A percentile compares a stretch with the other conserved stretches of the same genome.
These are phyloP conservation scores for Chelonoidis abingdonii DNA, from an alignment of 2,113 vertebrate genomes.

Conservation along the genomic window DNA sequence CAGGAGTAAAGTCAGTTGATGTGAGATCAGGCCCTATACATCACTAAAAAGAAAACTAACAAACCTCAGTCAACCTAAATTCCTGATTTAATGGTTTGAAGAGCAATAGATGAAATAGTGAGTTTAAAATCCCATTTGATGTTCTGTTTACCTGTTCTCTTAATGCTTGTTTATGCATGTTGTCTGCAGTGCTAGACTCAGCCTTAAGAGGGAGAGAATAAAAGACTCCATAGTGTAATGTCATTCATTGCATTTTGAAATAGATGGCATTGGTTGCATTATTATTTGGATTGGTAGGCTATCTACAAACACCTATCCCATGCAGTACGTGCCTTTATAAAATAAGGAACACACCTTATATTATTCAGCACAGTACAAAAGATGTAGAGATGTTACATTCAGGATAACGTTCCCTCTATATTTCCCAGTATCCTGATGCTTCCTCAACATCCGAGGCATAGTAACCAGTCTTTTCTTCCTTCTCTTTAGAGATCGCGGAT, in stretches of 20 bases:
- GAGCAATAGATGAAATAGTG: neutral
- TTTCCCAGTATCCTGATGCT: neutral
- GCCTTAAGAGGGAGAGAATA: neutral
- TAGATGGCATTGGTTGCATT: neutral
- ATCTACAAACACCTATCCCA: neutral
- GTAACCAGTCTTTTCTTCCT: conserved; percentile 16
- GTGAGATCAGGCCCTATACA: neutral
- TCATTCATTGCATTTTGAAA: neutral
- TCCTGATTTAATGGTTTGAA: neutral
- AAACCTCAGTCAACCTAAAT: neutral
- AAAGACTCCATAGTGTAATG: neutral
- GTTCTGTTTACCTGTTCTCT: neutral
- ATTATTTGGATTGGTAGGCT: neutral
- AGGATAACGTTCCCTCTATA: neutral
- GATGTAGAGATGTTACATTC: neutral
- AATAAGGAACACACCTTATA: neutral
- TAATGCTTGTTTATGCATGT: neutral
- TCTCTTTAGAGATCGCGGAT: neutral
- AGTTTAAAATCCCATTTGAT: neutral
- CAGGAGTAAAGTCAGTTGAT: neutral
- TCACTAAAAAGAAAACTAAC: neutral
- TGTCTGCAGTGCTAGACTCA: fast-evolving
- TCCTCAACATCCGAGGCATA: neutral
- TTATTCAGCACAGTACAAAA: neutral
- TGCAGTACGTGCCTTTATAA: neutral